phyloP scores from a whole-genome alignment of 2,888 invertebrate genomes.

The Trissolcus japonicus region DNA sequence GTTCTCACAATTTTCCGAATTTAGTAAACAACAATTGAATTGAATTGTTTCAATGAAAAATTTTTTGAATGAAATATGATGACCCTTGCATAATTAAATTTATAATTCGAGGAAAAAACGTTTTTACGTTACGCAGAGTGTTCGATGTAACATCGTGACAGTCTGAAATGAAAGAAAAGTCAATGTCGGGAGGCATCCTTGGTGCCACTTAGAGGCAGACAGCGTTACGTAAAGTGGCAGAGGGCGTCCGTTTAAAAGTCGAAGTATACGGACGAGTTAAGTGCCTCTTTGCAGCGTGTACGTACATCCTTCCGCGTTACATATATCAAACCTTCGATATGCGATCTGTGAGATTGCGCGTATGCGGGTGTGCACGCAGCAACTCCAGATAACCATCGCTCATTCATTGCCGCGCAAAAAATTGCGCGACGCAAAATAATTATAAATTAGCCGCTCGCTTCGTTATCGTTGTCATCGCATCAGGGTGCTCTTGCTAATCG shows the following conservation, averaged over 20 bases:
- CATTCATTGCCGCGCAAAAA: slow-evolving; percentile 1
- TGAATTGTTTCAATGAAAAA: neutral
- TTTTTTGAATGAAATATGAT: neutral
- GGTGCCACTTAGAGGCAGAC: slow-evolving; percentile 58
- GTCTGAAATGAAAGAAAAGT: slow-evolving; percentile 55
- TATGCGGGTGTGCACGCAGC: slow-evolving; percentile 53
- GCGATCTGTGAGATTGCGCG: slow-evolving; percentile 54
- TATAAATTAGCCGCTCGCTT: slow-evolving; percentile 38
- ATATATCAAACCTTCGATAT: slow-evolving; percentile 54
- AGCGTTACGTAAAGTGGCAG: slow-evolving; percentile 60
- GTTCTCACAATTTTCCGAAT: no score
- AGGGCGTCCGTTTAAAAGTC: slow-evolving; percentile 54
- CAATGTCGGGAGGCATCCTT: slow-evolving; percentile 55
- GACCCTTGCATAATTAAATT: slow-evolving; percentile 34
- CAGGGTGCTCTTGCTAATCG: neutral
- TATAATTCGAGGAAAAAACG: slow-evolving; percentile 25
- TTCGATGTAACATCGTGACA: slow-evolving; percentile 42
- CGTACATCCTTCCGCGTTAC: slow-evolving; percentile 54
- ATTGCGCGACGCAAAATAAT: slow-evolving; percentile 24
- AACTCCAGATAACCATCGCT: slow-evolving; percentile 37
- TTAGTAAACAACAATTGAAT: no score
- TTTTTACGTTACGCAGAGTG: slow-evolving; percentile 32
- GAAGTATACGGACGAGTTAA: slow-evolving; percentile 55
- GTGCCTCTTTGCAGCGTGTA: slow-evolving; percentile 54
- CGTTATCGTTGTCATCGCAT: slow-evolving; percentile 34